Evolutionary conservation across 2,113 vertebrate genomes (phyloP).

Genomic region (Malaclemys terrapin): DNA sequence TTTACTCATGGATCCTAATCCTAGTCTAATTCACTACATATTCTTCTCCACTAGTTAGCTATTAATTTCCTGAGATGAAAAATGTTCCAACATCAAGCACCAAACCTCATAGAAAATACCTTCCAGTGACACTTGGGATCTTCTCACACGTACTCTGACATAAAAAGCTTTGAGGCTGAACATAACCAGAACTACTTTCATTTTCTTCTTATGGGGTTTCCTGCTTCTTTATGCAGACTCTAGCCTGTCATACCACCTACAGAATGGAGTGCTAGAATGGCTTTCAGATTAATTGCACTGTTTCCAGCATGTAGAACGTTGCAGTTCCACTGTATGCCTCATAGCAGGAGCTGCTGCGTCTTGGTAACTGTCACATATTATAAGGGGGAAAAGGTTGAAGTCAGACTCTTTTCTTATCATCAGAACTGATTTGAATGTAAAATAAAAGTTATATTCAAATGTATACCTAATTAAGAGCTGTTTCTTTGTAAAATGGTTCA

Average conservation of each 20-base stretch:
- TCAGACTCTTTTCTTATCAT: background rate
- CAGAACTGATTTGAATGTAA: background rate
- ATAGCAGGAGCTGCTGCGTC: fast-evolving
- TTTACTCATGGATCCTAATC: background rate
- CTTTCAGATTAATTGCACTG: fast-evolving
- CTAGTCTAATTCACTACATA: background rate
- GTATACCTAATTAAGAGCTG: background rate
- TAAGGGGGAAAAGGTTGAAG: background rate
- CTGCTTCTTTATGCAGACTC: fast-evolving
- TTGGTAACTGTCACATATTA: fast-evolving
- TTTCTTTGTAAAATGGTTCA: background rate
- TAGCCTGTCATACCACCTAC: background rate
- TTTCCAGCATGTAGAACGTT: fast-evolving
- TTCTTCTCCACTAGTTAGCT: background rate
- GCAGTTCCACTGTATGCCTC: fast-evolving
- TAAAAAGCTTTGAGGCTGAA: background rate
- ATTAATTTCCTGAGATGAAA: background rate
- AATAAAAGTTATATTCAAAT: background rate
- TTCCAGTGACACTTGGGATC: background rate
- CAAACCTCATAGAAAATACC: background rate
- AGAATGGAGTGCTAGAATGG: fast-evolving
- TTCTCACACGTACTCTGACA: fast-evolving
- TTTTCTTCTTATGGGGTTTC: background rate
- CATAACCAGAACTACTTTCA: fast-evolving
- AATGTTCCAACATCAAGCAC: background rate